Evolutionary conservation across 2,888 invertebrate species (phyloP).

Genomic region (Dorcus parallelipipedus): DNA sequence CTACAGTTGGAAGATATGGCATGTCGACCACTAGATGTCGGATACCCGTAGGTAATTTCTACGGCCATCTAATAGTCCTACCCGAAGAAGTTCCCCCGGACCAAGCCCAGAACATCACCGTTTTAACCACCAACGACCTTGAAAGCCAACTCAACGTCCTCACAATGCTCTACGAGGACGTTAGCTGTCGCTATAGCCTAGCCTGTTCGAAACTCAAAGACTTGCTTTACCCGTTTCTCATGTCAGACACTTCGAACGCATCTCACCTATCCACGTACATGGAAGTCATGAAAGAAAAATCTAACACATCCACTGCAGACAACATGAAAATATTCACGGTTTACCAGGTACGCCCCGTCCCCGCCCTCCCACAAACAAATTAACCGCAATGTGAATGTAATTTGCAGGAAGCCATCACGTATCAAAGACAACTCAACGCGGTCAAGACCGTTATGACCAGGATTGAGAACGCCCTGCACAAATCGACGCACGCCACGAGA

Average conservation of each 20-base stretch:
- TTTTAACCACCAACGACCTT: conserved; percentile 42
- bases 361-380: no score
- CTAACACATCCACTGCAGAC: conserved; percentile 34
- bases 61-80: conserved; percentile 81
- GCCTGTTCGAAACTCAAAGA: conserved; percentile 82
- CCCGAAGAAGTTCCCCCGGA: conserved; percentile 53
- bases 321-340: conserved; percentile 52
- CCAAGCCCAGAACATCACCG: conserved; percentile 36
- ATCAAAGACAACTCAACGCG: conserved; percentile 86
- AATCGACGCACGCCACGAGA: conserved; percentile 20
- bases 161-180: conserved; percentile 72
- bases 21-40: conserved; percentile 87
- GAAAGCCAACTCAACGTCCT: conserved; percentile 63
- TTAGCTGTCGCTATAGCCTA: conserved; percentile 76
- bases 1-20: conserved; percentile 86
- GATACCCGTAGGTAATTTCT: conserved; percentile 91
- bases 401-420: conserved; percentile 74
- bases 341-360: conserved; percentile 49
- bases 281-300: conserved; percentile 48
- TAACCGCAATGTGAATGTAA: no score
- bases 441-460: conserved; percentile 73
- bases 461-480: conserved; percentile 55
- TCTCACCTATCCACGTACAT: conserved; percentile 83
- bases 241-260: conserved; percentile 75
- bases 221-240: conserved; percentile 71